phyloP scores from a whole-genome alignment of 2,888 invertebrate genomes.

The Harpalus rubripes region DNA sequence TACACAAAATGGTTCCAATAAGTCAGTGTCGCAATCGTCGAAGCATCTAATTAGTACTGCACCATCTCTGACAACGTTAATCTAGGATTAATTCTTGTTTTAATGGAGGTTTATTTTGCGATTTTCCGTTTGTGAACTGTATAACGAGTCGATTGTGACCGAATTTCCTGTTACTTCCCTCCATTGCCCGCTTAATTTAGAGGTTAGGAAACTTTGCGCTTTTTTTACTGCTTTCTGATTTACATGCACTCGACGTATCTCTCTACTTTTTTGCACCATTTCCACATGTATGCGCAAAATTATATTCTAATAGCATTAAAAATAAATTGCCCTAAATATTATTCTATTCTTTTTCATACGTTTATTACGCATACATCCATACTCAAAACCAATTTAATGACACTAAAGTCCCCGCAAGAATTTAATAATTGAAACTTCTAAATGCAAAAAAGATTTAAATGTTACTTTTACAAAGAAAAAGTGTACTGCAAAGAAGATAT shows the following conservation, averaged over 20 bases:
- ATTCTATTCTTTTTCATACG: constrained; percentile 24
- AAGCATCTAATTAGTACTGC: constrained; percentile 79
- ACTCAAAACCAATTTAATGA: background rate
- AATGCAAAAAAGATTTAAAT: too few relatives aligned
- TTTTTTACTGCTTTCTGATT: constrained; percentile 42
- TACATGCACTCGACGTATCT: constrained; percentile 30
- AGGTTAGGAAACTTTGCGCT: constrained; percentile 44
- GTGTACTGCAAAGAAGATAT: too few relatives aligned
- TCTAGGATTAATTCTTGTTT: constrained; percentile 77
- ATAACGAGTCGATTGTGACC: constrained; percentile 61
- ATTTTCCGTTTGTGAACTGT: constrained; percentile 63
- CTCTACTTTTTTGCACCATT: constrained; percentile 16
- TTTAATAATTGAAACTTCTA: too few relatives aligned
- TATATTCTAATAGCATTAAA: constrained; percentile 52
- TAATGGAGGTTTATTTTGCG: constrained; percentile 71
- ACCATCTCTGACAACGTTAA: constrained; percentile 77
- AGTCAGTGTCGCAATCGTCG: constrained; percentile 77
- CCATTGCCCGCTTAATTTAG: constrained; percentile 44
- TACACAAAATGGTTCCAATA: constrained; percentile 73
- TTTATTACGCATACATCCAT: constrained; percentile 7
- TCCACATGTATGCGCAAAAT: constrained; percentile 35
- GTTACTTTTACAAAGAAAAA: too few relatives aligned
- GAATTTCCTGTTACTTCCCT: constrained; percentile 37
- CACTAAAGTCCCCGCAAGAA: too few relatives aligned
- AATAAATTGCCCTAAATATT: constrained; percentile 41